Percentiles rank a stretch among this genome's conserved stretches.
Evolutionary conservation across 2,113 vertebrate genomes (phyloP).

Genomic region (Petromus typicus): DNA sequence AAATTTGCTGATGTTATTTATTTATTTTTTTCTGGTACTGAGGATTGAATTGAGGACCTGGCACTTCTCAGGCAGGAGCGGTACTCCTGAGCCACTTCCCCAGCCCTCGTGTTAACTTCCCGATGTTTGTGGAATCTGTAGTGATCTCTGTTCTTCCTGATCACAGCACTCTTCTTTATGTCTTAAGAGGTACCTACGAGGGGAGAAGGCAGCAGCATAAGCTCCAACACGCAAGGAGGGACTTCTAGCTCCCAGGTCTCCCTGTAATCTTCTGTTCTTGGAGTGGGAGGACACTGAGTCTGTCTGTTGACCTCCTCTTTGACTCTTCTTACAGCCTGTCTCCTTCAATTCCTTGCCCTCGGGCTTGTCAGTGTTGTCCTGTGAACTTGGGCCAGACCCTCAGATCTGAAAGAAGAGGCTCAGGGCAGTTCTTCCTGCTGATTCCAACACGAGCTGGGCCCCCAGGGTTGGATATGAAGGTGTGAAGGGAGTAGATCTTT

Average conservation of each 20-base stretch:
- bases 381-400: not conserved
- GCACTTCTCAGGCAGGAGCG: too few relatives aligned
- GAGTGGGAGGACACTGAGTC: not conserved
- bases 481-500: not conserved
- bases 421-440: not conserved
- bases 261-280: not conserved
- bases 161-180: not conserved
- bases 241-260: not conserved
- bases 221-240: not conserved
- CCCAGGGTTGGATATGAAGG: not conserved
- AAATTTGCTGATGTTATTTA: not conserved
- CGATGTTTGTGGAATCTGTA: not conserved
- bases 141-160: not conserved
- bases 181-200: not conserved
- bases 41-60: too few relatives aligned
- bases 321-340: not conserved
- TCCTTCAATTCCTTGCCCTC: not conserved
- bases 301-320: not conserved
- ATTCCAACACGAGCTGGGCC: not conserved
- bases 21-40: not conserved
- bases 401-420: not conserved
- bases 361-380: not conserved
- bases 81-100: too few relatives aligned
- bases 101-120: too few relatives aligned
- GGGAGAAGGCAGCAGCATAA: not conserved